A percentile compares a stretch with the other conserved stretches of the same genome.
phyloP scores from a whole-genome alignment of 2,888 invertebrate genomes.

The Dynastes grantii region DNA sequence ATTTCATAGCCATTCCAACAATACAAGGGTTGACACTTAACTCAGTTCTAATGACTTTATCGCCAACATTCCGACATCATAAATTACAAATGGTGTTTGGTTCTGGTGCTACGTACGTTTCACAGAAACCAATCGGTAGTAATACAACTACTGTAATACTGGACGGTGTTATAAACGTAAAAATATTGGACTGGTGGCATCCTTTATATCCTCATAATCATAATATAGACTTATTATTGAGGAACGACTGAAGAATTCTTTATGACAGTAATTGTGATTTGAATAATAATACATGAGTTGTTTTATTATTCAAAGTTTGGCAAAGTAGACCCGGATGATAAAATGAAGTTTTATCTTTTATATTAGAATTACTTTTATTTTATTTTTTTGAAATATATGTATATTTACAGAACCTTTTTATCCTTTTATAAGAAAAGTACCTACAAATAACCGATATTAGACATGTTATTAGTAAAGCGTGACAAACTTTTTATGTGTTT shows the following conservation, averaged over 20 bases:
- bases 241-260: conserved; percentile 58
- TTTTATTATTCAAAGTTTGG: neutral
- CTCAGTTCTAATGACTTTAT: conserved; percentile 73
- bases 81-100: conserved; percentile 74
- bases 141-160: conserved; percentile 69
- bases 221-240: conserved; percentile 63
- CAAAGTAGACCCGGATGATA: too few species aligned
- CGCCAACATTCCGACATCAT: conserved; percentile 72
- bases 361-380: neutral
- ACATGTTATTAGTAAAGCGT: too few species aligned
- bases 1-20: conserved; percentile 74
- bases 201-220: conserved; percentile 72
- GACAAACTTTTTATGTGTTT: too few species aligned
- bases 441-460: too few species aligned
- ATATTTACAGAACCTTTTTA: conserved; percentile 7
- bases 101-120: conserved; percentile 65
- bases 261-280: neutral
- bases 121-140: conserved; percentile 66
- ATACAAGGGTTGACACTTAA: conserved; percentile 76
- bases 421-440: too few species aligned
- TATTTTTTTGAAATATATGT: neutral
- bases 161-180: conserved; percentile 72
- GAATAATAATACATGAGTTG: neutral
- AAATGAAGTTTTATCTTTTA: neutral
- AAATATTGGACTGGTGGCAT: conserved; percentile 81